A percentile compares a stretch with the other conserved stretches of the same genome.
Conservation (phyloP, 2,113 vertebrate species). For the Silurus glanis region DNA sequence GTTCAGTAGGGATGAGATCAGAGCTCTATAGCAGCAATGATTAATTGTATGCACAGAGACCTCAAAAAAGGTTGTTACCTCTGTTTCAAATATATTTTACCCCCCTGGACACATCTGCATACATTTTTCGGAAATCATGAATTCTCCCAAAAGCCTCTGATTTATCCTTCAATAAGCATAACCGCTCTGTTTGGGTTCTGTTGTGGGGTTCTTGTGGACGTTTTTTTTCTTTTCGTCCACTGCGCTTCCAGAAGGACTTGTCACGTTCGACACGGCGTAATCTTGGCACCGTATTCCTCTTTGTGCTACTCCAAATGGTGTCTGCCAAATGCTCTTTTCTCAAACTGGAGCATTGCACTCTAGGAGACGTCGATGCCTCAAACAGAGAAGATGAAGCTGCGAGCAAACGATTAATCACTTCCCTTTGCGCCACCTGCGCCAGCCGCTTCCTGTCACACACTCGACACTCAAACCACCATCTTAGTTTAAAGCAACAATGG, state of each 20-base stretch:
- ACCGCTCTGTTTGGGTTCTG: neutral
- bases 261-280: constrained; percentile 21
- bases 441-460: constrained; percentile 20
- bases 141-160: neutral
- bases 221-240: neutral
- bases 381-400: constrained; percentile 47
- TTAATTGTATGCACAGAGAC: too few species aligned
- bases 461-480: constrained; percentile 15
- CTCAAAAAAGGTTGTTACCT: too few species aligned
- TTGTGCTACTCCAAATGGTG: constrained; percentile 4
- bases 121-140: neutral
- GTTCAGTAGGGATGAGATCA: too few species aligned
- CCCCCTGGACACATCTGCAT: too few species aligned
- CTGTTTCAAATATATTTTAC: too few species aligned
- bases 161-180: neutral
- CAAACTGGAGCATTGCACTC: constrained; percentile 44
- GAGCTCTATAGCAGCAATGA: too few species aligned
- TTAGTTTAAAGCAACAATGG: neutral
- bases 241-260: constrained; percentile 15
- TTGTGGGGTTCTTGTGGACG: too few species aligned
- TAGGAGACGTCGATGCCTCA: constrained; percentile 29
- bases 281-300: constrained; percentile 19
- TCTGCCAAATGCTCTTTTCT: constrained; percentile 1
- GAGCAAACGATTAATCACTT: constrained; percentile 50
- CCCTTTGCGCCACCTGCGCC: constrained; percentile 23